These are phyloP conservation scores for Oophaga sylvatica DNA, from an alignment of 2,797 vertebrate species.

Conservation along the genomic window DNA sequence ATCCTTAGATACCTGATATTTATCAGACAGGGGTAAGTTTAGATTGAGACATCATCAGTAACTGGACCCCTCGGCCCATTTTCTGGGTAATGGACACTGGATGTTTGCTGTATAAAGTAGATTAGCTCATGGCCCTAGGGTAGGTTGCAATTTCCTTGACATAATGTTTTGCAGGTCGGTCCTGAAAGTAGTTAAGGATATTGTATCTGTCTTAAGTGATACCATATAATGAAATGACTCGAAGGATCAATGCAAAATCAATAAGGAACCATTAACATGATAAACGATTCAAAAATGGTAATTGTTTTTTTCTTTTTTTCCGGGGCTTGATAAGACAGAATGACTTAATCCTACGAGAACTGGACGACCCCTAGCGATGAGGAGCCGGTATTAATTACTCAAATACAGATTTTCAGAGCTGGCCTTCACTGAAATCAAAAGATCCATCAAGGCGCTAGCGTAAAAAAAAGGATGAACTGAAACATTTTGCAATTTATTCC, in stretches of 20 bases:
- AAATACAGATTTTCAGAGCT: background rate
- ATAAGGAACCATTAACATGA: conserved; percentile 46
- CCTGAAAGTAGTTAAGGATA: conserved; percentile 30
- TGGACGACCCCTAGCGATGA: background rate
- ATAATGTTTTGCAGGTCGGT: background rate
- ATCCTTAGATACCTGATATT: background rate
- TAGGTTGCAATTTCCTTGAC: background rate
- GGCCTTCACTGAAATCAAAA: no score
- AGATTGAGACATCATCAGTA: background rate
- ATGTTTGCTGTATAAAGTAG: background rate
- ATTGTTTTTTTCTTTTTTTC: conserved; percentile 1
- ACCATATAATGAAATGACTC: conserved; percentile 46
- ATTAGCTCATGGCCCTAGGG: conserved; percentile 7
- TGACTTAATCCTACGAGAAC: background rate
- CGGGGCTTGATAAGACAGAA: background rate
- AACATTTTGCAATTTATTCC: background rate
- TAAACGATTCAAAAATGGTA: conserved; percentile 15
- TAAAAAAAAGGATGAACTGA: background rate
- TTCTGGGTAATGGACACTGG: background rate
- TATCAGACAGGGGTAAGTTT: background rate
- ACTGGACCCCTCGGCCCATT: background rate
- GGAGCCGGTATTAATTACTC: background rate
- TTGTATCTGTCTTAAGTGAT: conserved; percentile 33
- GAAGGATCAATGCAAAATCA: conserved; percentile 39
- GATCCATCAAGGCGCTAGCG: background rate